Evolutionary conservation across 2,888 invertebrate species (phyloP), one percentile per base, ranked within the genome.

Genomic region (Drosophila anomelani): DNA sequence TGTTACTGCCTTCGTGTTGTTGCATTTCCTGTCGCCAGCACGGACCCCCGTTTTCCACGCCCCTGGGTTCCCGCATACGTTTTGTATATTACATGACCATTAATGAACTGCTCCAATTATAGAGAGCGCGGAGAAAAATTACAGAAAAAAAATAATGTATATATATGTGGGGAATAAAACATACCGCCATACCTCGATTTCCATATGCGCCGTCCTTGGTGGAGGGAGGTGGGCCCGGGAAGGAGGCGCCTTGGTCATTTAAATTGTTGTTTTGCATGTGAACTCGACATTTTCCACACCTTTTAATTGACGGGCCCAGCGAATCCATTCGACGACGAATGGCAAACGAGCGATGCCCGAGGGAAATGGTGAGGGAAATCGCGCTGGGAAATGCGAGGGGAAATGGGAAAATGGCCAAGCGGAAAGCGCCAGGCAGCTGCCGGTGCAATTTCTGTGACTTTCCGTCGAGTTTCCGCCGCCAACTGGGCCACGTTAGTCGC

Each of bases 261-360:
- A 82, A 83, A 85, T 87, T 88, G 78, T 75, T 68, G 72, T 81
- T 83, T 87, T 79, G 88, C 87, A 87, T 85, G 83, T 77, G 76
- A 76, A 78, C 70, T 77, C 71, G 49, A 73, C 77, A 78, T 79
- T 85, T 84, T 84, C 78, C 78, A 81, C 87, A 87, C 81, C 87
- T 84, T 75, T 77, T 74, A 83, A 82, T 82, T 79, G 76, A 71
- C 56, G 57, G 61, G 34, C 59, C 68, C 43, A 49, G 47, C 60
- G 67, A 73, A 58, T 58, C 57, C 58, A 70, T 39, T 58, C 70
- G 68, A 51, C 51, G 51, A 53, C 51, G 51, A 68, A 47, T 55
- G 68, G 67, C 68, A 55, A 67, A 47, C 67, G 47, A 55, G 58
- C 17, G 36, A 32, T 39, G 57, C 34, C 46, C 23, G 23, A 17